Conservation (phyloP, 2,888 invertebrate genomes). For the Eutolmus rufibarbis region DNA sequence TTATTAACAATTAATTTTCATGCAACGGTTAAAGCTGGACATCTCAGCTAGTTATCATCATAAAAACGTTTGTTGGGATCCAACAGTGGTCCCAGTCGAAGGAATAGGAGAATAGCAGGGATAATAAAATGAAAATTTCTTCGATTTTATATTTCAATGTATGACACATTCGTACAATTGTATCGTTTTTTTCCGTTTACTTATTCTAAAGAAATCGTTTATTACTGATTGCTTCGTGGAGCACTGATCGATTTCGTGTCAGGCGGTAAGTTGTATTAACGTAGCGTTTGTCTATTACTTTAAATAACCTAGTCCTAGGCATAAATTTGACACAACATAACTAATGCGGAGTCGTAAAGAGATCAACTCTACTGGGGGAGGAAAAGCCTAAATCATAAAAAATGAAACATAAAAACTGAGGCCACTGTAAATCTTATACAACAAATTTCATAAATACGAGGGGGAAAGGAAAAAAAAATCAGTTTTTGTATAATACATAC, state of each 20-base stretch:
- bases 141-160: conserved; percentile 29
- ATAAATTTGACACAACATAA: background rate
- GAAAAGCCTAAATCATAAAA: background rate
- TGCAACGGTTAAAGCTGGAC: background rate
- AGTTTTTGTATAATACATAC: background rate
- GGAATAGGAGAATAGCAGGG: background rate
- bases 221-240: background rate
- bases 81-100: background rate
- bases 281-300: conserved; percentile 9
- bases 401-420: background rate
- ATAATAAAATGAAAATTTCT: background rate
- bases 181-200: background rate
- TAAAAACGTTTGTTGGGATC: background rate
- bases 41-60: background rate
- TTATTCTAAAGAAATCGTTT: conserved; percentile 12
- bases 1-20: background rate
- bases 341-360: background rate
- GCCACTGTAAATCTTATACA: background rate
- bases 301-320: conserved; percentile 3
- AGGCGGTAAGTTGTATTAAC: background rate
- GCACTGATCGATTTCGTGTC: background rate
- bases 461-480: background rate
- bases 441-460: background rate
- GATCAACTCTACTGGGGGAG: background rate
- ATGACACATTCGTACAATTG: conserved; percentile 37